Conservation (phyloP, 2,113 vertebrate species). For the Microtus oregoni region DNA sequence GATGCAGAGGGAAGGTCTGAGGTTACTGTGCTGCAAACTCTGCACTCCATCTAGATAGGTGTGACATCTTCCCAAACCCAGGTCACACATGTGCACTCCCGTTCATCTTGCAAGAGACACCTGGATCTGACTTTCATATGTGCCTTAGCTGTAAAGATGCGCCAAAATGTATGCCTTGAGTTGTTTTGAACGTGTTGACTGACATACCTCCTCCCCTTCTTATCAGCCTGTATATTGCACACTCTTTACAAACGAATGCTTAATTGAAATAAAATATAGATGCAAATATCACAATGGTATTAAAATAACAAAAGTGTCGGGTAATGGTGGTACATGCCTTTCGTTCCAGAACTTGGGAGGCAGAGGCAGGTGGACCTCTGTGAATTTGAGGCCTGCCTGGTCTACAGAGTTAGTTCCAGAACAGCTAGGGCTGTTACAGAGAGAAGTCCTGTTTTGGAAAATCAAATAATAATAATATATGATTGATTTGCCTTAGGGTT, state of each 20-base stretch:
- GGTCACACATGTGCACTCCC: background rate
- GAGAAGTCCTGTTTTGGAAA: no score
- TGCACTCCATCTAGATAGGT: background rate
- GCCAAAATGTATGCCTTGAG: background rate
- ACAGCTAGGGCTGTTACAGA: no score
- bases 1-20: background rate
- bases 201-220: background rate
- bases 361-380: no score
- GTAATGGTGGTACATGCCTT: no score
- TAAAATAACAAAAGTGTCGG: background rate
- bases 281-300: background rate
- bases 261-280: slow-evolving; percentile 4
- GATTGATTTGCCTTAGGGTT: background rate
- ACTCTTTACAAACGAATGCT: background rate
- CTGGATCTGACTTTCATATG: background rate
- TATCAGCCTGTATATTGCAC: background rate
- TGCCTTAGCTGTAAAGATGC: background rate
- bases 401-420: no score
- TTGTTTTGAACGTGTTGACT: background rate
- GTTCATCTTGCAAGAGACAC: background rate
- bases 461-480: background rate
- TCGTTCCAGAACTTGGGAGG: no score
- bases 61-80: background rate
- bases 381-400: no score
- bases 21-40: background rate